Base-by-base conservation (phyloP, 2,888 invertebrate genomes). In the Resseliella maxima region DNA sequence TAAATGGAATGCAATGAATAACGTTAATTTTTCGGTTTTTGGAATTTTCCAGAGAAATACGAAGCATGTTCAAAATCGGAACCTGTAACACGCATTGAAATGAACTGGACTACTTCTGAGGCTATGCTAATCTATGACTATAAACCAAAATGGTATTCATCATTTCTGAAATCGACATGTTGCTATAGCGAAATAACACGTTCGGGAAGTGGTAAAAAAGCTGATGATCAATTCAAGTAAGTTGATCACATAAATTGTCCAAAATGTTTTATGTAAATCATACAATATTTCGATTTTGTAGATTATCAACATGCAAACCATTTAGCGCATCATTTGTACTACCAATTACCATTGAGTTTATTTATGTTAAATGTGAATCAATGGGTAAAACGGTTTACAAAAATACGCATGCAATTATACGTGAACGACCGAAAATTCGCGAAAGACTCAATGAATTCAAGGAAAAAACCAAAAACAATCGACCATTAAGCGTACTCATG, bases 401-500 rank as follows among this genome's bases (percentile, higher is more conserved):
- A 85, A 89, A 91, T 88, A 92, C 93, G 0, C 94, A 94, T 89
- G 90, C 93, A 0, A 91, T 93, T 59, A 90, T 94, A 89, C 90
- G 92, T 88, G 89, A 93, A 89, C 90, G 92, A 87, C 88, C 92
- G 88, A 90, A 92, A 87, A 90, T 94, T 86, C 90, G 92, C 88
- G 90, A 92, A 88, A 90, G 92, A 89, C 88, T 91, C 54, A 64
- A 46, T 18, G 41, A 85, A 85, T 85, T 85, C 50, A 46, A 86
- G 27, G 15, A 38, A 35, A 81, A 27, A 31, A 0, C 86, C 87
- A 6, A 86, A 87, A 35, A 15, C 15, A 31, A 41, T 46, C 88
- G 89, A 31, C 91, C 91, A 72, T 90, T 94, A 27, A 95, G 94
- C 89, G 94, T 98, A 0, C 90, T 97, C 45, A 92, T 97, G 89